These are phyloP conservation scores for Ophraella communa DNA, from an alignment of 2,888 invertebrate genomes.

Conservation along the genomic window DNA sequence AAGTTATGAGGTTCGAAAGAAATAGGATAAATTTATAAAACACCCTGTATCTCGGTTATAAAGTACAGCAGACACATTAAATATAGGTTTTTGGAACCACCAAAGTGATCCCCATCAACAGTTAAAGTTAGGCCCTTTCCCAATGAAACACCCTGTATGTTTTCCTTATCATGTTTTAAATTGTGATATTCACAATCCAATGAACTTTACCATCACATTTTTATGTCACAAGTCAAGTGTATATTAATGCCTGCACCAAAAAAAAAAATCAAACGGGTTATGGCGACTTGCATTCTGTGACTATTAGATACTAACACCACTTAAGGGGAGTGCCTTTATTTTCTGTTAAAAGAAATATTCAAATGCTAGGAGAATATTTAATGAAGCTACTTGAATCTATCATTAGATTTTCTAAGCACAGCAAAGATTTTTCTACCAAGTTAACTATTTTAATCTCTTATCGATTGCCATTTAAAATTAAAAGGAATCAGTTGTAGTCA, in stretches of 20 bases:
- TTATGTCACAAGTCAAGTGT: neutral
- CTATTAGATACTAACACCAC: neutral
- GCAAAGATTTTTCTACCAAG: no score
- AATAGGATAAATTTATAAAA: no score
- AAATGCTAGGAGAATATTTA: neutral
- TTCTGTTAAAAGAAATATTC: neutral
- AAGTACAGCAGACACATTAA: no score
- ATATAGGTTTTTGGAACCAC: no score
- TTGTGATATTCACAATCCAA: neutral
- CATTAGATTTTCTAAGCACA: neutral
- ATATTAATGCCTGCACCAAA: no score
- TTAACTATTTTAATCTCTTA: no score
- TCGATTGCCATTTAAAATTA: no score
- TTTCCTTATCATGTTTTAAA: neutral
- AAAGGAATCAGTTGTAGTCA: no score
- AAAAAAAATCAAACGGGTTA: neutral
- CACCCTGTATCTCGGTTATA: no score
- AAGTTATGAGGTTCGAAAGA: no score
- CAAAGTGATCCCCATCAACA: no score
- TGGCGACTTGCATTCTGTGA: neutral
- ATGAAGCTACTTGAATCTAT: neutral
- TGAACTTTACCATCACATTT: neutral
- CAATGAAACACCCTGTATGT: neutral
- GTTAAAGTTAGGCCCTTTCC: neutral
- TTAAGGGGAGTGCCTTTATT: neutral